Conservation (phyloP, 2,113 vertebrate genomes). For the Alosa alosa region DNA sequence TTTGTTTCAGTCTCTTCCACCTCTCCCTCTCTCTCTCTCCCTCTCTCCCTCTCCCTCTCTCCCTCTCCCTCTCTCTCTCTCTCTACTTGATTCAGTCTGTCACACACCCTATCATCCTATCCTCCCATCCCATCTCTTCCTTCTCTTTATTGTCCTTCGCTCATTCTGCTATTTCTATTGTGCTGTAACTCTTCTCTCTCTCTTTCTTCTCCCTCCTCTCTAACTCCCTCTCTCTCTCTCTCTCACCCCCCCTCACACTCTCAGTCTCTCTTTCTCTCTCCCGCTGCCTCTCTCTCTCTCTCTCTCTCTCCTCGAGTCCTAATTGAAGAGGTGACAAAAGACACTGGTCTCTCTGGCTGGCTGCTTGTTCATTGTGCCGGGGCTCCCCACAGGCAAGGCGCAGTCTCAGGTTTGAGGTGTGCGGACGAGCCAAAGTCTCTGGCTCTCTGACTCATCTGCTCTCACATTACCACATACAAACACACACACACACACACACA, state of each 20-base stretch:
- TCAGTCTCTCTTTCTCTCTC: not conserved
- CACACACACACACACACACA: not conserved
- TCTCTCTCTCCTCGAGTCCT: not conserved
- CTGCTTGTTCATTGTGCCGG: constrained; percentile 1
- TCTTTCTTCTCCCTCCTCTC: constrained; percentile 1
- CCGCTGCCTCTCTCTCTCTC: constrained; percentile 12
- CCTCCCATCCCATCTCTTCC: not conserved
- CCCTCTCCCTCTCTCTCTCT: not conserved
- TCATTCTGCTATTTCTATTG: not conserved
- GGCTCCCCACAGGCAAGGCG: not conserved
- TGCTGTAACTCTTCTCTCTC: not conserved
- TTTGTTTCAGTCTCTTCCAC: not conserved
- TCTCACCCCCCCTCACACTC: constrained; percentile 9
- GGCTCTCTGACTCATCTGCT: constrained; percentile 1
- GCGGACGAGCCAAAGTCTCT: not conserved
- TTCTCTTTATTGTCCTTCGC: not conserved
- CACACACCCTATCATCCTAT: not conserved
- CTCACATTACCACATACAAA: not conserved
- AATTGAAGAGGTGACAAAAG: not conserved
- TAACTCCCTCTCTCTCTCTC: not conserved
- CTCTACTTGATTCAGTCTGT: not conserved
- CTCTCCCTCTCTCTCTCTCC: not conserved
- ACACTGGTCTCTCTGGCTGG: not conserved
- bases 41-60: too few species aligned
- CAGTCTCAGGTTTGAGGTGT: not conserved